Percentiles rank a stretch among this genome's conserved stretches.
These are phyloP conservation scores for Mayetiola destructor DNA, from an alignment of 2,888 invertebrate species.

Conservation along the genomic window DNA sequence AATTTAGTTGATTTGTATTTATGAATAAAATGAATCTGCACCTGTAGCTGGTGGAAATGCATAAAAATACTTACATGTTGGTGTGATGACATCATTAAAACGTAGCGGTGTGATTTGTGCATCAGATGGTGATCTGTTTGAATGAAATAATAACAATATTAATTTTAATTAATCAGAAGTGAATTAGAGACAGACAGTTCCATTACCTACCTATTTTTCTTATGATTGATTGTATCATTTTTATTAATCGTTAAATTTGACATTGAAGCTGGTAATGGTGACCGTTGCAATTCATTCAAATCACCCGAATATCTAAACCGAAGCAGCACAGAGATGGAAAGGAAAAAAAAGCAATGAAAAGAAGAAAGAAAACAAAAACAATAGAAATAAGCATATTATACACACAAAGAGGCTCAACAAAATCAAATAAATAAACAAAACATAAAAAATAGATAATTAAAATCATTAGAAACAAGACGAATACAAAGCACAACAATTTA, in stretches of 20 bases:
- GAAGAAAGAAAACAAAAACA: no score
- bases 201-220: slow-evolving; percentile 13
- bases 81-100: slow-evolving; percentile 21
- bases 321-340: no score
- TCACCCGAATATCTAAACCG: slow-evolving; percentile 35
- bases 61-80: slow-evolving; percentile 24
- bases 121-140: slow-evolving; percentile 19
- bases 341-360: no score
- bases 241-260: slow-evolving; percentile 32
- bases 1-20: background rate
- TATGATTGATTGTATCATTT: slow-evolving; percentile 16
- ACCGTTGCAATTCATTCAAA: slow-evolving; percentile 33
- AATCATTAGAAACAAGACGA: no score
- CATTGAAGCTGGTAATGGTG: slow-evolving; percentile 31
- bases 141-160: background rate
- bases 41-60: background rate
- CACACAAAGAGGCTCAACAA: no score
- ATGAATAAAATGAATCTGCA: background rate
- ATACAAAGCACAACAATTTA: no score
- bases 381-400: no score
- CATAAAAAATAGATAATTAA: no score
- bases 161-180: background rate
- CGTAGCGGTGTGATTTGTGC: slow-evolving; percentile 19
- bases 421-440: no score
- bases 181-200: background rate